A percentile compares a stretch with the other conserved stretches of the same genome.
phyloP scores from a whole-genome alignment of 2,113 vertebrate genomes.

The Bos taurus region DNA sequence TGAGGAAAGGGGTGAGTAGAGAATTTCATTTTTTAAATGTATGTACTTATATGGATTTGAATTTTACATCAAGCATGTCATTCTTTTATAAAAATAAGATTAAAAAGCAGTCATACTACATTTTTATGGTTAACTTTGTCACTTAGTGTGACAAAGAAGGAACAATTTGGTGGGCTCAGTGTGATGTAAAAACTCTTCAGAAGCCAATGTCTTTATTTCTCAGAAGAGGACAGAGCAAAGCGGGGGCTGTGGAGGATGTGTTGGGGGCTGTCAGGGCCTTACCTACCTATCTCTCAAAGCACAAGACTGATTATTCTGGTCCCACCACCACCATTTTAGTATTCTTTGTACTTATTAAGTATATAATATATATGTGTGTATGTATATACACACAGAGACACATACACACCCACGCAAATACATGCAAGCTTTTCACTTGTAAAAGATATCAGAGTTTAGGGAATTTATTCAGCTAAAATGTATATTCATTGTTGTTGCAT shows the following conservation, averaged over 20 bases:
- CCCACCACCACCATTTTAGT: not conserved
- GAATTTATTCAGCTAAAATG: not conserved
- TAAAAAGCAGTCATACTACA: not conserved
- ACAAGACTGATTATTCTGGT: not conserved
- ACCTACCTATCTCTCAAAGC: not conserved
- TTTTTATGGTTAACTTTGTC: not conserved
- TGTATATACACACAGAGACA: not conserved
- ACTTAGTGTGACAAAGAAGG: not conserved
- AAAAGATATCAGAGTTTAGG: not conserved
- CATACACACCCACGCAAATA: not conserved
- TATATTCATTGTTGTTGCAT: not conserved
- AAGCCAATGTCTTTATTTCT: not conserved
- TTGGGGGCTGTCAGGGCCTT: not conserved
- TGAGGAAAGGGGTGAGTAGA: not conserved
- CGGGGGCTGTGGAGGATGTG: not conserved
- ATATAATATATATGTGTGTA: not conserved
- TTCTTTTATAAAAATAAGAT: slow-evolving; percentile 4
- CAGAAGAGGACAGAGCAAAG: not conserved
- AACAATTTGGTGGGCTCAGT: not conserved
- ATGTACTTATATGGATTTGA: not conserved
- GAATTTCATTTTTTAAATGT: not conserved
- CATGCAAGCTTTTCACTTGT: not conserved
- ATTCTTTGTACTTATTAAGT: not conserved
- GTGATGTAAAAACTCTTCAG: not conserved
- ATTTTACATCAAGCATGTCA: not conserved